Evolutionary conservation across 1,140 invertebrate species (phyloP).

Genomic region (Odontomachus brunneus): DNA sequence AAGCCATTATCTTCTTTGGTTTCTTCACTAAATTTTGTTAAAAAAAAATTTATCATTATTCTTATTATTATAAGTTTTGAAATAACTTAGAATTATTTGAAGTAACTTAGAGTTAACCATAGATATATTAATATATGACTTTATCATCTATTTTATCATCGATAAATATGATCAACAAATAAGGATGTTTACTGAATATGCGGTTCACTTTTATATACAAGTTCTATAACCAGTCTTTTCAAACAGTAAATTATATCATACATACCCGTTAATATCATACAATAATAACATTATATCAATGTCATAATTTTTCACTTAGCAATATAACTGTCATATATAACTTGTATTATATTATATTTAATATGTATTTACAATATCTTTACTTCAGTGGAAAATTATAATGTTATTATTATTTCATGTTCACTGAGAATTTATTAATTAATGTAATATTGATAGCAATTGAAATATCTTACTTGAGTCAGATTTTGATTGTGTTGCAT

Average conservation of each 20-base stretch:
- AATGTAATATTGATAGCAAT: background rate
- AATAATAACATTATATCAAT: background rate
- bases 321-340: too few species aligned
- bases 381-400: background rate
- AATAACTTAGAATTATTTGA: too few species aligned
- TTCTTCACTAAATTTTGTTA: slow-evolving; percentile 65
- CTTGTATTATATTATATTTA: too few species aligned
- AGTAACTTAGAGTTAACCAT: too few species aligned
- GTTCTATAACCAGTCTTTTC: too few species aligned
- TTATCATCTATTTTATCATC: too few species aligned
- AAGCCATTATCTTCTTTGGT: slow-evolving; percentile 87
- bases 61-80: background rate
- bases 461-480: slow-evolving; percentile 64
- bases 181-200: too few species aligned
- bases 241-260: background rate
- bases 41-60: background rate
- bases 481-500: slow-evolving; percentile 54
- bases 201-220: too few species aligned
- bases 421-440: background rate
- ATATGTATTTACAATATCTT: too few species aligned
- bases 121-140: too few species aligned
- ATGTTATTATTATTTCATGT: background rate
- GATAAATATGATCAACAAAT: too few species aligned
- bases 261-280: background rate
- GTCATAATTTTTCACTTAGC: background rate